Base-by-base conservation (phyloP, 2,797 vertebrate species). In the Sebastolobus alascanus region DNA sequence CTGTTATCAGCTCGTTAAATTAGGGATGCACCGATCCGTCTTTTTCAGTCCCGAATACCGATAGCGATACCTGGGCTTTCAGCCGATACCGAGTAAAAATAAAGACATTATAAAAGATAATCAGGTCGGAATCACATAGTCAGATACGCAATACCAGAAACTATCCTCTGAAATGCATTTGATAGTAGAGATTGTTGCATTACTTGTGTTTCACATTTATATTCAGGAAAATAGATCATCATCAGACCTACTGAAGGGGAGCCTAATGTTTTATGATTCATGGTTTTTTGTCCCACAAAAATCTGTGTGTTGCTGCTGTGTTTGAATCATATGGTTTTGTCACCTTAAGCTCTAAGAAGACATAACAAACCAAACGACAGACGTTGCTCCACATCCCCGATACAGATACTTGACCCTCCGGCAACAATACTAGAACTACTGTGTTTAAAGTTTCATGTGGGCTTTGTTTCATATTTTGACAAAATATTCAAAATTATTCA, bases 401-500 rank as follows among this genome's bases (percentile, higher is more conserved):
- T 59, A 72, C 59, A 83, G 61, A 73, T 38, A 37, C 20, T 38
- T n/a, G 43, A 73, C 11, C 29, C 18, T 52, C 54, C 3, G 40
- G 74, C 66, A 55, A 40, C 50, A 75, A n/a, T 4, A 13, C 43
- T 7, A 9, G 8, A 73, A 40, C 18, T 27, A 7, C 22, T 59
- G 22, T 59, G 31, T 50, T 72, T 64, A 38, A 69, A 78, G 61
- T 40, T 67, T 29, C 18, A 38, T 29, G 14, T 2, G 3, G 22
- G 7, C 9, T 38, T 50, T 52, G 37, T 80, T 73, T 67, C 2
- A 71, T 16, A 70, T 72, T 71, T 50, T 66, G 27, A 31, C 25
- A 77, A 84, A 72, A 82, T 84, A 90, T 86, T 84, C 46, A 83
- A 84, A 87, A 63, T 80, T 84, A 89, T 90, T 87, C 89, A 87